Base-by-base conservation (phyloP, 2,888 invertebrate species). In the Trachelus troglodyta region DNA sequence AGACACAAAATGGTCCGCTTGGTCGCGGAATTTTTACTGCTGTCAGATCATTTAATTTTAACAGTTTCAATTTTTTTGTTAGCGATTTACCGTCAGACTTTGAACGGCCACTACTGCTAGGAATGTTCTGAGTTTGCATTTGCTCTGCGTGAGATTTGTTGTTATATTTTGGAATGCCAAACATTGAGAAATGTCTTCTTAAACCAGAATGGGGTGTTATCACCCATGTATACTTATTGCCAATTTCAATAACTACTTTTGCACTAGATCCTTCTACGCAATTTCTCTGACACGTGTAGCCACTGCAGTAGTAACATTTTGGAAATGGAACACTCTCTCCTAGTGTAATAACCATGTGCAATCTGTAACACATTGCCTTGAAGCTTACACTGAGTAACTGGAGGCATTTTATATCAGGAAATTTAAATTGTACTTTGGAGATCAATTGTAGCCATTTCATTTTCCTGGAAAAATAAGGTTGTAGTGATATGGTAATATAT, bases 181-280 rank as follows among this genome's bases (percentile, higher is more conserved):
- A 91, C 83, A 92, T 87, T 1, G 91, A 90, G 78, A 90, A 91
- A 76, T 92, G 92, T 74, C 91, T 86, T 69, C 87, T 87, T 12
- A 92, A 81, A 11, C 90, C 90, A 81, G 89, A 91, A 76, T 88
- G 87, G 1, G 92, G 91, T 11, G 90, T 90, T 76, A 92, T 89
- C 9, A 92, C 89, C 92, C 92, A 92, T 0, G 92, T 92, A 56
- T 89, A 92, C 80, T 92, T 92, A 77, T 92, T 92, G 34, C 92
- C 92, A 77, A 92, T 92, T 83, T 92, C 92, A 40, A 92, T 89
- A 3, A 92, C 92, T 35, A 92, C 89, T 84, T 92, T 91, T 6
- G 89, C 87, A 78, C 89, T 90, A 15, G 90, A 89, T 75, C 91
- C 89, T 78, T 91, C 91, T 0, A 91, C 89, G 74, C 92, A 92